A percentile compares a stretch with the other conserved stretches of the same genome.
phyloP scores from a whole-genome alignment of 1,140 invertebrate species.

The Drosophila miranda region DNA sequence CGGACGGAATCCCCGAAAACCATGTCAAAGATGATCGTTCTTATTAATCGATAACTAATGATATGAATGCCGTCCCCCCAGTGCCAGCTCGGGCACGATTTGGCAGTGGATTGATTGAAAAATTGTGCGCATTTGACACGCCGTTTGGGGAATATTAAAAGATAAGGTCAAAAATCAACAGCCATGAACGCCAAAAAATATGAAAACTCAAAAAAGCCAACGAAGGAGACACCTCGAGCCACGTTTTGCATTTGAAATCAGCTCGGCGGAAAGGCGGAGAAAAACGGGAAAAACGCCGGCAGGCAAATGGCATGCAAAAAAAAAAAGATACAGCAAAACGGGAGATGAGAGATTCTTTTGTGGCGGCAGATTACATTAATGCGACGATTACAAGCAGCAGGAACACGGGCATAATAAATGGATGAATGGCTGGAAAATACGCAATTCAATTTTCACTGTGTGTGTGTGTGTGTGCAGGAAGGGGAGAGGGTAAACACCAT shows the following conservation, averaged over 20 bases:
- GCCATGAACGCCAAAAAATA: slow-evolving; percentile 11
- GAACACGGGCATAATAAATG: slow-evolving; percentile 61
- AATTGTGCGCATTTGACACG: slow-evolving; percentile 73
- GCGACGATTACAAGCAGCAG: slow-evolving; percentile 63
- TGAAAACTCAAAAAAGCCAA: not conserved
- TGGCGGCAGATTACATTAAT: slow-evolving; percentile 72
- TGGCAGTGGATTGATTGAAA: slow-evolving; percentile 66
- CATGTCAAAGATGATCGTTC: slow-evolving; percentile 15
- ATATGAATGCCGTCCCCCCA: not conserved
- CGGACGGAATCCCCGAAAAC: no score
- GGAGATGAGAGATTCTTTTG: slow-evolving; percentile 32
- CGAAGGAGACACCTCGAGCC: slow-evolving; percentile 7
- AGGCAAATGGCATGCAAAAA: slow-evolving; percentile 60
- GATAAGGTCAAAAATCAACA: slow-evolving; percentile 74
- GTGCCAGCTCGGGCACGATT: slow-evolving; percentile 24
- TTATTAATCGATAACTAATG: slow-evolving; percentile 38
- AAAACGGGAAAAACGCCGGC: slow-evolving; percentile 4
- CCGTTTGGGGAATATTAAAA: slow-evolving; percentile 75
- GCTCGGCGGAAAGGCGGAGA: not conserved
- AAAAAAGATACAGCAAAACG: slow-evolving; percentile 12
- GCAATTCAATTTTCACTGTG: slow-evolving; percentile 60
- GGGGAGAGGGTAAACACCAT: slow-evolving; percentile 2
- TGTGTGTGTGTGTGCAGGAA: not conserved
- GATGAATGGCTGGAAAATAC: slow-evolving; percentile 63
- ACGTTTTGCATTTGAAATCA: slow-evolving; percentile 61